A percentile compares a stretch with the other conserved stretches of the same genome.
These are phyloP conservation scores for Xanthostigma xanthostigma DNA, from an alignment of 2,888 invertebrate species.

Conservation along the genomic window DNA sequence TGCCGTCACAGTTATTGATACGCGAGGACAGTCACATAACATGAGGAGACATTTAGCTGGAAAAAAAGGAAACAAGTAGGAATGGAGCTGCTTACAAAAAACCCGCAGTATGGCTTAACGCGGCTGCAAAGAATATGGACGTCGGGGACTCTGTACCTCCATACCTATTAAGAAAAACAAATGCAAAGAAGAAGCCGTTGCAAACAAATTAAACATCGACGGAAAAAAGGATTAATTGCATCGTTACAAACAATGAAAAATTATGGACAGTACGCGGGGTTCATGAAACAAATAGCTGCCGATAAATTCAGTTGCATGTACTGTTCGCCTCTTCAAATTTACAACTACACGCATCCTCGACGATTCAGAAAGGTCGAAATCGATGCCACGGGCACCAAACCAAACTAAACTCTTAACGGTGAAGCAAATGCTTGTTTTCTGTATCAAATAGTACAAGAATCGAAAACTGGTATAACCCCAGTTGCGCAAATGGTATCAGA, in stretches of 20 bases:
- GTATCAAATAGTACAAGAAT: conserved; percentile 12
- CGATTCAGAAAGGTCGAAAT: conserved; percentile 10
- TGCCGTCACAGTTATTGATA: conserved; percentile 3
- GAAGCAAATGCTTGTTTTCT: conserved; percentile 11
- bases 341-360: conserved; percentile 10
- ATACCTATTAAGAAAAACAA: conserved; percentile 1
- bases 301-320: conserved; percentile 11
- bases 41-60: conserved; percentile 8
- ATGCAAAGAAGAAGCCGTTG: conserved; percentile 8
- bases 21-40: conserved; percentile 2
- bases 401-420: conserved; percentile 8
- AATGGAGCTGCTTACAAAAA: conserved; percentile 11
- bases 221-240: conserved; percentile 5
- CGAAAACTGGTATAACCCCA: conserved; percentile 12
- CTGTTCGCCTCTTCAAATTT: conserved; percentile 11
- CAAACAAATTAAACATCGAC: conserved; percentile 9
- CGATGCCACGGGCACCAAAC: conserved; percentile 14
- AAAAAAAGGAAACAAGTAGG: conserved; percentile 7
- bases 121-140: conserved; percentile 5
- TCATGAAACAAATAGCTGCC: conserved; percentile 10
- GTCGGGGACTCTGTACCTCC: conserved; percentile 9
- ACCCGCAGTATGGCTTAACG: conserved; percentile 6
- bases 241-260: conserved; percentile 10
- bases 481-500: conserved; percentile 14
- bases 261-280: conserved; percentile 6